phyloP scores from a whole-genome alignment of 2,113 vertebrate genomes.

The Ariopsis seemanni region DNA sequence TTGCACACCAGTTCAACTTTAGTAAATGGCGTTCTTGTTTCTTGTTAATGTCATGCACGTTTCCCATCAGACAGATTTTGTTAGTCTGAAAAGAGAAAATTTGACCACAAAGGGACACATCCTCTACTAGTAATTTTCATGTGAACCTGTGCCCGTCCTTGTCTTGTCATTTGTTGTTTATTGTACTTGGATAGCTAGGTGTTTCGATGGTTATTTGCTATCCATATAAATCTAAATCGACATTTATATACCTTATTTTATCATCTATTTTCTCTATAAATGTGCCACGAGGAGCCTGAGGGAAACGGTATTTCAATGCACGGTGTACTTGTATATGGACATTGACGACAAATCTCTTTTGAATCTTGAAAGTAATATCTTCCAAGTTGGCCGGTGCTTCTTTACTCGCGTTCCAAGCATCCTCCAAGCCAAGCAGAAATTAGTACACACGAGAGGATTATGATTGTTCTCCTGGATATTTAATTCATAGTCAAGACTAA shows the following conservation, averaged over 20 bases:
- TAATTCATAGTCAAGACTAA: constrained; percentile 16
- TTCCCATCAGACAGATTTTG: background rate
- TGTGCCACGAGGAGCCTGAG: too few species aligned
- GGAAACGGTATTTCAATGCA: too few species aligned
- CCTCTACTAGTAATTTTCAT: too few species aligned
- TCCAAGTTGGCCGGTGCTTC: background rate
- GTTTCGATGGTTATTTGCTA: too few species aligned
- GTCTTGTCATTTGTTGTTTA: too few species aligned
- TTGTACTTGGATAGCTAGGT: too few species aligned
- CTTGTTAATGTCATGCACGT: background rate
- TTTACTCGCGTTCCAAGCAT: background rate
- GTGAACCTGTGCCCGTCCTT: too few species aligned
- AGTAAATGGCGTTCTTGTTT: background rate
- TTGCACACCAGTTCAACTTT: background rate
- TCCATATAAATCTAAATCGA: too few species aligned
- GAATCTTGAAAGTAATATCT: background rate
- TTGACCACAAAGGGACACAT: background rate
- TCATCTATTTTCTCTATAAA: too few species aligned
- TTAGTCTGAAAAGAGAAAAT: background rate
- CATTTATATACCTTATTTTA: too few species aligned
- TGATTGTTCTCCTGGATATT: background rate
- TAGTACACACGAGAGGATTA: background rate
- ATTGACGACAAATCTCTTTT: too few species aligned
- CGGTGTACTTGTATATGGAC: too few species aligned
- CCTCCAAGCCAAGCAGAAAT: background rate